Evolutionary conservation across 30 jellyfish, hydroid and myxozoan genomes (phyloP), one percentile per base, ranked within the genome.

Genomic region (Mastigias papua): DNA sequence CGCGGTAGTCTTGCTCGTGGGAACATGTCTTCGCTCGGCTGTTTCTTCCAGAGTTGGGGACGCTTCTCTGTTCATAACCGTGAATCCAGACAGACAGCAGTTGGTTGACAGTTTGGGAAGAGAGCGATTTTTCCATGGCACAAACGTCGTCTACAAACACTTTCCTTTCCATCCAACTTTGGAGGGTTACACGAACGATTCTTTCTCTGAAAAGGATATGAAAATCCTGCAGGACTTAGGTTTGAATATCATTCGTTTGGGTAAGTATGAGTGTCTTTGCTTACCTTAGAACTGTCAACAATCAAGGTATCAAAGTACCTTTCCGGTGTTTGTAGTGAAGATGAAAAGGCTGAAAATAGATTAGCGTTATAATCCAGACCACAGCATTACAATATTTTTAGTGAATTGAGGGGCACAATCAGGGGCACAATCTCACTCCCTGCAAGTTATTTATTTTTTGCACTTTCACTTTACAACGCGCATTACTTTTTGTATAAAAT

Each of bases 91-190:
- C 33, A 67, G 96, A 68, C 95, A 88, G 34, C 92, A 76, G 90
- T 49, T 93, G 29, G 96, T 87, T 8, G 98, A 93, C 85, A 77
- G 94, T 54, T 81, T 74, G 17, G 96, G 97, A 46, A 51, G 98
- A 77, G 98, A 93, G 72, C 63, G 98, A 46, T 82, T 88, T 61
- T 93, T 93, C 69, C 98, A 93, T 86, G 98, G 98, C 76, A 93
- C 98, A 62, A 93, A 93, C 48, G 96, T 93, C 42, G 98, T 93
- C 21, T 88, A 71, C 51, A 93, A 93, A 48, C 98, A 93, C 62
- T 65, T 61, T 25, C 98, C 98, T 13, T 93, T 88, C 67, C 97
- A 88, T 73, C 98, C 98, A 28, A 86, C 89, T 21, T n/a, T 87
- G 48, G 81, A 83, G 37, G 98, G 98, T 6, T 93, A 63, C 76